Conservation (phyloP, 1,140 invertebrate genomes). For the Drosophila mojavensis region DNA sequence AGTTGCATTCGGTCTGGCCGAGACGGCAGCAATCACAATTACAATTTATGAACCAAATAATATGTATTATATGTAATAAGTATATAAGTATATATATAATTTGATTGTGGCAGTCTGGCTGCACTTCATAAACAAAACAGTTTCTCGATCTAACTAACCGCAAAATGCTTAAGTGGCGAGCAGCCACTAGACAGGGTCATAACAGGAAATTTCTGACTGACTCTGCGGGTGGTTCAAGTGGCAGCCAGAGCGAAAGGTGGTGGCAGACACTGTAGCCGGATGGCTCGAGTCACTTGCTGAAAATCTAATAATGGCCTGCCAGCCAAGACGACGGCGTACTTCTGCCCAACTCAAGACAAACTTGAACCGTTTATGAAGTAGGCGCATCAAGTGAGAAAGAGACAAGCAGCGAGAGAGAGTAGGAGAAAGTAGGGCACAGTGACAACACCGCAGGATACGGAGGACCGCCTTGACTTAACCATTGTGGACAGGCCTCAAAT, state of each 20-base stretch:
- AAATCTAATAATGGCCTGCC: constrained; percentile 74
- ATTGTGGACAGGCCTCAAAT: constrained; percentile 20
- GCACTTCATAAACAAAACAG: constrained; percentile 62
- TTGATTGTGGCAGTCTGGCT: constrained; percentile 13
- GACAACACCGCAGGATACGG: constrained; percentile 47
- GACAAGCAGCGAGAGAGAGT: background rate
- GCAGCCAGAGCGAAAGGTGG: background rate
- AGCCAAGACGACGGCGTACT: constrained; percentile 37
- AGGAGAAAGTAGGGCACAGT: background rate
- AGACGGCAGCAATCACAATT: constrained; percentile 29
- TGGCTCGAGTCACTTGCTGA: constrained; percentile 54
- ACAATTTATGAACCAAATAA: constrained; percentile 42
- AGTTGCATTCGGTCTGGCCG: constrained; percentile 16
- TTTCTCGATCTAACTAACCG: constrained; percentile 71
- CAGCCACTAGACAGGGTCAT: constrained; percentile 38
- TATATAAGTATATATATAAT: constrained; percentile 24
- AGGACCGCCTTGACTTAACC: constrained; percentile 28
- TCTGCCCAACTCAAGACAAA: constrained; percentile 42
- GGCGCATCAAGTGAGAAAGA: constrained; percentile 3
- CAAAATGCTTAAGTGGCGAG: constrained; percentile 64
- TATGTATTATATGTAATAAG: constrained; percentile 7
- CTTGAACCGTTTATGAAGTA: constrained; percentile 71
- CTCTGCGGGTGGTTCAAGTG: constrained; percentile 9
- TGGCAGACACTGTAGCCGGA: background rate
- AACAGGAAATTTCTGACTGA: constrained; percentile 41